These are phyloP conservation scores for Hippopotamyrus pictus DNA, from an alignment of 2,797 vertebrate species.

Conservation along the genomic window DNA sequence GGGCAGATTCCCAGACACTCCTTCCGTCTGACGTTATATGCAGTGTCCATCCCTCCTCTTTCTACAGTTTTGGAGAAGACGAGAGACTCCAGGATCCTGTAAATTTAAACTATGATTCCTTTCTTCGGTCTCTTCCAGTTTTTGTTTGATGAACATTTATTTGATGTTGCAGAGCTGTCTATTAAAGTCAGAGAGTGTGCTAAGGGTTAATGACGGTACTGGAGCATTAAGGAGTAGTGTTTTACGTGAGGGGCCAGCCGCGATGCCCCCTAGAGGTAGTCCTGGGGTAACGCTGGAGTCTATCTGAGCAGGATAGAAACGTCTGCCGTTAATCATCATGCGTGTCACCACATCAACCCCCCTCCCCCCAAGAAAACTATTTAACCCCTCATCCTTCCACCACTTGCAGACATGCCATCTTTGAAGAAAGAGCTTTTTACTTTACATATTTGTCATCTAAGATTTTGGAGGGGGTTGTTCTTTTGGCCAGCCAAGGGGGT, in stretches of 20 bases:
- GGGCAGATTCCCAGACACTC: background rate
- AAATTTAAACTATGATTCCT: background rate
- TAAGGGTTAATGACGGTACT: background rate
- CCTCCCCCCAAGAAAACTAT: background rate
- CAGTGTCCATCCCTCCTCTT: background rate
- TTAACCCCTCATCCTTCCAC: background rate
- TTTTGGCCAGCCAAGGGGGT: background rate
- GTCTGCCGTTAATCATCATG: background rate
- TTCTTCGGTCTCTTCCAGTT: background rate
- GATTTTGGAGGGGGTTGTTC: background rate
- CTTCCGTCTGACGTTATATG: background rate
- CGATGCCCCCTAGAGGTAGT: background rate
- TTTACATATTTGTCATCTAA: background rate
- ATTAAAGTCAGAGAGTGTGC: background rate
- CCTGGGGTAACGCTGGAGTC: background rate
- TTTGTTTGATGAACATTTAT: background rate
- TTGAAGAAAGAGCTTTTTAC: background rate
- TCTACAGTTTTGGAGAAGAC: background rate
- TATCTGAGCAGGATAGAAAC: background rate
- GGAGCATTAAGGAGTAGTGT: conserved; percentile 9
- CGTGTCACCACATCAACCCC: background rate
- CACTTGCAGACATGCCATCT: background rate
- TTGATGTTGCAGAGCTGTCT: background rate
- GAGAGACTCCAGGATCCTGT: background rate
- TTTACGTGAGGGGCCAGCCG: background rate